These are phyloP conservation scores for Lysandra coridon DNA, from an alignment of 2,888 invertebrate genomes.

Conservation along the genomic window DNA sequence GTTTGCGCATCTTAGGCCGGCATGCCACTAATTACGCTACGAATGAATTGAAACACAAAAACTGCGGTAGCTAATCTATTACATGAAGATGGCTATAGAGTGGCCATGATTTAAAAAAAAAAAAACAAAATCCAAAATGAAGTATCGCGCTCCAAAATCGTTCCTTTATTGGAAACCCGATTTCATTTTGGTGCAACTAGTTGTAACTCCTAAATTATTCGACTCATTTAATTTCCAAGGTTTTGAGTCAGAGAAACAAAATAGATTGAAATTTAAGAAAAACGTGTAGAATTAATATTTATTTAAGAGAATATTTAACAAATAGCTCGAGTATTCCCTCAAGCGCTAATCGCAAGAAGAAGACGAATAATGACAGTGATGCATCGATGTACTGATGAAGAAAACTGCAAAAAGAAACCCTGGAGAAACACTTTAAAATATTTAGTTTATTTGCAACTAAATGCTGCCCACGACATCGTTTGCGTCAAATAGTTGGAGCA, in stretches of 20 bases:
- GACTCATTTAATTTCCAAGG: too few relatives aligned
- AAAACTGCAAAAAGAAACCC: background rate
- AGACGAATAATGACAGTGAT: conserved; percentile 4
- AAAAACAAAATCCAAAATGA: background rate
- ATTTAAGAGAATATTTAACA: background rate
- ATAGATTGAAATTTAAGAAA: background rate
- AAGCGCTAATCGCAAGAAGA: background rate
- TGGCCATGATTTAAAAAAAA: background rate
- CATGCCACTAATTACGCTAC: background rate
- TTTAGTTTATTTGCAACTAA: background rate
- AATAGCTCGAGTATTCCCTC: background rate
- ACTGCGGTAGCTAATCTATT: background rate
- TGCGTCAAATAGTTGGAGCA: background rate
- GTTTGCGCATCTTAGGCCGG: too few relatives aligned
- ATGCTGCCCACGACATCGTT: background rate
- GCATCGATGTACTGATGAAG: background rate
- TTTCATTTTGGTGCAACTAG: too few relatives aligned
- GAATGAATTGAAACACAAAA: background rate
- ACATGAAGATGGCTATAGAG: background rate
- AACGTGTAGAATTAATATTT: background rate
- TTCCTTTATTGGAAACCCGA: too few relatives aligned
- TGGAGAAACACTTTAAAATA: background rate
- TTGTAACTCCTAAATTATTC: too few relatives aligned
- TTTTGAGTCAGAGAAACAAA: background rate
- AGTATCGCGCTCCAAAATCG: background rate